phyloP scores from a whole-genome alignment of 2,113 vertebrate species.

The Typhlomys cinereus region DNA sequence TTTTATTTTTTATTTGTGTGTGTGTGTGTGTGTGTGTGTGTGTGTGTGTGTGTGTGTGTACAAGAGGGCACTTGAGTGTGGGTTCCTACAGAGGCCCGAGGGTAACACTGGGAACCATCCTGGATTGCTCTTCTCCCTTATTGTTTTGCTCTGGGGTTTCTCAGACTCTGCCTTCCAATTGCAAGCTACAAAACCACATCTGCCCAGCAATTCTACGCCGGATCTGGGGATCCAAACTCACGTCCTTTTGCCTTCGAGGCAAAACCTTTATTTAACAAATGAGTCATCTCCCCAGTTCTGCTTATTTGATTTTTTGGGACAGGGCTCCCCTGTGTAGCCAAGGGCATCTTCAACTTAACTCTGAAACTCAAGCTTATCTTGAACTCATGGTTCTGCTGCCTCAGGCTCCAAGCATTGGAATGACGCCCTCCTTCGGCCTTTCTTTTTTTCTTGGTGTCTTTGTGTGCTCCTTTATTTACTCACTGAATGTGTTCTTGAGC shows the following conservation, averaged over 20 bases:
- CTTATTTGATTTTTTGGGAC: not conserved
- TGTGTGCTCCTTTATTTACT: not conserved
- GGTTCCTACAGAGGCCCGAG: not conserved
- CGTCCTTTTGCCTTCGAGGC: no score
- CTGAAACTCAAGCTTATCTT: not conserved
- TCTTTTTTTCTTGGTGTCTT: not conserved
- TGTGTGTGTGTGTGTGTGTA: not conserved
- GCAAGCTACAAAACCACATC: no score
- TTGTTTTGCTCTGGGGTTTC: no score
- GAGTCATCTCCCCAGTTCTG: not conserved
- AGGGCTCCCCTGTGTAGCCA: not conserved
- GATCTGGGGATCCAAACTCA: no score
- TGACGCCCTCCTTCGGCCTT: not conserved
- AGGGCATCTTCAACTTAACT: not conserved
- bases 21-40: not conserved
- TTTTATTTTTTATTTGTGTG: not conserved
- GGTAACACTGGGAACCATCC: not conserved
- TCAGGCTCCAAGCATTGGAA: not conserved
- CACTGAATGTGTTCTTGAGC: not conserved
- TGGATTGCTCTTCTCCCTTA: no score
- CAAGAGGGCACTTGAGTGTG: fast-evolving
- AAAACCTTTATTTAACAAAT: not conserved
- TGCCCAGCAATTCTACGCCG: no score
- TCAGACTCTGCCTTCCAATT: no score
- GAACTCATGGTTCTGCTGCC: not conserved